Percentiles rank a stretch among this genome's conserved stretches.
These are phyloP conservation scores for Riparia riparia DNA, from an alignment of 2,113 vertebrate species.

Conservation along the genomic window DNA sequence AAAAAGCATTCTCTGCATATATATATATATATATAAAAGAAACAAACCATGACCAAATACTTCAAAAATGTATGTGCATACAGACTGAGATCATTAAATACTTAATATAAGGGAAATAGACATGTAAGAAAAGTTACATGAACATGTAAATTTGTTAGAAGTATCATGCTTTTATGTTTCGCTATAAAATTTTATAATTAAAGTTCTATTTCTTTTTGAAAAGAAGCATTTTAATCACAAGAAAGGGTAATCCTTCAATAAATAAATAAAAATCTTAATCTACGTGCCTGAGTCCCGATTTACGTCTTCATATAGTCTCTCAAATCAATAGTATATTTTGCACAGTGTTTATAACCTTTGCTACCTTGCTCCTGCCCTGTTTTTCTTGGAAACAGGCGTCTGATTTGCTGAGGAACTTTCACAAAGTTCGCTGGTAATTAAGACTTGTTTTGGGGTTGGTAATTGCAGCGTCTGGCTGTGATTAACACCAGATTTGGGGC, in stretches of 20 bases:
- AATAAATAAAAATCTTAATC: constrained; percentile 53
- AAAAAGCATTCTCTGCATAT: constrained; percentile 37
- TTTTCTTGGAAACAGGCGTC: not conserved
- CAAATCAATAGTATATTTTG: not conserved
- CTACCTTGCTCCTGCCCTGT: not conserved
- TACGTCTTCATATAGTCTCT: not conserved
- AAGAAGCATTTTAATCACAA: constrained; percentile 51
- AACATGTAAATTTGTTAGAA: constrained; percentile 43
- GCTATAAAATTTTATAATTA: constrained; percentile 52
- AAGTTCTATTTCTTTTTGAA: constrained; percentile 53
- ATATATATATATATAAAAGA: not conserved
- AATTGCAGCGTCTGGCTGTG: not conserved
- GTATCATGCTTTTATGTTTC: constrained; percentile 35
- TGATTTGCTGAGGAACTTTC: not conserved
- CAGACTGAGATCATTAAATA: not conserved
- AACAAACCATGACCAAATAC: constrained; percentile 45
- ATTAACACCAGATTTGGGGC: not conserved
- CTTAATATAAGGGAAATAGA: constrained; percentile 34
- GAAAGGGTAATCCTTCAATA: constrained; percentile 51
- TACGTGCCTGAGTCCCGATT: constrained; percentile 39
- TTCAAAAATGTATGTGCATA: constrained; percentile 42
- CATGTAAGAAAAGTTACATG: constrained; percentile 31
- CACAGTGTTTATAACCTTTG: not conserved
- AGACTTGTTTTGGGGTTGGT: not conserved
- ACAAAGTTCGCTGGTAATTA: not conserved